Conservation (phyloP, 2,888 invertebrate species). For the Gastrophysa polygoni region DNA sequence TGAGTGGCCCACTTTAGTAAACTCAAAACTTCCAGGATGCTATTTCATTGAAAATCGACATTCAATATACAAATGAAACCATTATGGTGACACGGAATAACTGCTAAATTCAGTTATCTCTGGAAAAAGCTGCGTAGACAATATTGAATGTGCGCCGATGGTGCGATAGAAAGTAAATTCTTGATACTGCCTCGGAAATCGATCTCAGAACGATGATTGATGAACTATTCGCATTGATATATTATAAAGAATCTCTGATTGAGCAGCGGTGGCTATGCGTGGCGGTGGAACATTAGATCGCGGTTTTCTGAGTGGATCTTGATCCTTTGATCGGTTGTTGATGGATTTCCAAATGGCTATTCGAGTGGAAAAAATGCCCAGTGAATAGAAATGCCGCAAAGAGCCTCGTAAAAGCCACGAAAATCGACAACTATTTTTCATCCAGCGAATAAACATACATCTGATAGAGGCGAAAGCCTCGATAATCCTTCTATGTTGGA, state of each 20-base stretch:
- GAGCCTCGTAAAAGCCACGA: neutral
- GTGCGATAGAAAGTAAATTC: neutral
- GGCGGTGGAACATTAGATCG: slow-evolving; percentile 37
- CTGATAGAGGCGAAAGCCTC: no score
- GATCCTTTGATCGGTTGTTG: slow-evolving; percentile 11
- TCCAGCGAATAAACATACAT: no score
- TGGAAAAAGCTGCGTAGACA: no score
- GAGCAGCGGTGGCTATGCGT: slow-evolving; percentile 42
- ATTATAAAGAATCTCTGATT: slow-evolving; percentile 33
- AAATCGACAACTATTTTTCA: neutral
- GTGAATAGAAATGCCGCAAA: neutral
- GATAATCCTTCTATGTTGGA: no score
- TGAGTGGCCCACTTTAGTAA: no score
- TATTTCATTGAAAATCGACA: no score
- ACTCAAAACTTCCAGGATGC: no score
- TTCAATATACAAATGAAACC: no score
- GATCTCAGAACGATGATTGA: slow-evolving; percentile 20
- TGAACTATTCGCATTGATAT: slow-evolving; percentile 22
- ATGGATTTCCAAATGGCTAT: slow-evolving; percentile 18
- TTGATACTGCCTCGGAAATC: slow-evolving; percentile 8
- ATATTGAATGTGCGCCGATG: neutral
- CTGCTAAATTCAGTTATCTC: no score
- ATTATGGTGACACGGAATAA: no score
- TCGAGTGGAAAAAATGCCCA: no score
- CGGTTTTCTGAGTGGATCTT: slow-evolving; percentile 30